Evolutionary conservation across 2,888 invertebrate species (phyloP).

Genomic region (Gonocerus acuteangulatus): DNA sequence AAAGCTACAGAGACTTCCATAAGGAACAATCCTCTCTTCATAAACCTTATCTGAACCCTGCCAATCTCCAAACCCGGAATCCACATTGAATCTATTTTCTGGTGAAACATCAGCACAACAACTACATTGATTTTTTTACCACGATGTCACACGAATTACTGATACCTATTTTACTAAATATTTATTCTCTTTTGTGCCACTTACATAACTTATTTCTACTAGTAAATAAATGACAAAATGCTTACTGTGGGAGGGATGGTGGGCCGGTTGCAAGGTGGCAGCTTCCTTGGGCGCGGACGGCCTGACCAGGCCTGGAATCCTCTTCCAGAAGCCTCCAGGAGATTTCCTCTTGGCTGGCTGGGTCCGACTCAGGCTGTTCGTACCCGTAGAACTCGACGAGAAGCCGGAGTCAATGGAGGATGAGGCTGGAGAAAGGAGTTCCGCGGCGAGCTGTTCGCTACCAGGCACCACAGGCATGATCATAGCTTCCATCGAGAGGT

Average conservation of each 20-base stretch:
- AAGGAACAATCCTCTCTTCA: too few species aligned
- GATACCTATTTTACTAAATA: too few species aligned
- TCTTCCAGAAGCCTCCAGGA: conserved; percentile 39
- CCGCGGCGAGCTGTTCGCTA: conserved; percentile 52
- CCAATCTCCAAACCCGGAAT: too few species aligned
- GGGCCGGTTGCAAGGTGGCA: not conserved
- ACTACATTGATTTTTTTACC: too few species aligned
- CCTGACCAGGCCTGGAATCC: conserved; percentile 37
- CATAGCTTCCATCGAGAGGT: conserved; percentile 83
- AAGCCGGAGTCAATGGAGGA: conserved; percentile 40
- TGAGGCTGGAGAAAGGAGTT: conserved; percentile 54
- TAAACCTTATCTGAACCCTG: too few species aligned
- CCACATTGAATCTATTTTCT: too few species aligned
- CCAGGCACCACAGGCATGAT: conserved; percentile 59
- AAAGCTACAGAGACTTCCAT: too few species aligned
- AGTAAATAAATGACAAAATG: too few species aligned
- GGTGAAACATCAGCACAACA: too few species aligned
- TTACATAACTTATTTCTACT: too few species aligned
- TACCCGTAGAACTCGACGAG: conserved; percentile 39
- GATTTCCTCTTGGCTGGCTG: conserved; percentile 35
- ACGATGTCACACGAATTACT: too few species aligned
- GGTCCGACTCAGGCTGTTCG: conserved; percentile 38
- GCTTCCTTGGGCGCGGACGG: not conserved
- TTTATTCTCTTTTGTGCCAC: too few species aligned
- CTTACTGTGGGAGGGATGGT: conserved; percentile 12